Evolutionary conservation across 1,140 invertebrate genomes (phyloP), one percentile per base, ranked within the genome.

Genomic region (Latrodectus geometricus): DNA sequence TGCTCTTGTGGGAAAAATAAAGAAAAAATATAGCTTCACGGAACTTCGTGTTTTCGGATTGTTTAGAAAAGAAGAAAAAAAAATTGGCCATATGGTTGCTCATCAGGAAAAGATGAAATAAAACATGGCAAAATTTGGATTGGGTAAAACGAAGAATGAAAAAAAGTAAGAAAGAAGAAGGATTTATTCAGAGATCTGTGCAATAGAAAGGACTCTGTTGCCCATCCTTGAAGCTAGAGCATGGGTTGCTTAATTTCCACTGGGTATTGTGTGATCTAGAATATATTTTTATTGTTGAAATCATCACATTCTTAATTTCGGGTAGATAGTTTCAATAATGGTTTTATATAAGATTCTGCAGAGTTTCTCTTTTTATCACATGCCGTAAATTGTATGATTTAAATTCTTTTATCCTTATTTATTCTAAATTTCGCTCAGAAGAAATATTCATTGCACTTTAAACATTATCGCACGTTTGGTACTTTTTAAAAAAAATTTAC

Each of bases 121-220:
- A 79, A 68, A 56, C 65, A 79, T 48, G 66, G 61, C 49, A 20
- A 61, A 69, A 56, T 65, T 68, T 17, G 65, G 77, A 79, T 79
- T 50, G 23, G 61, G 61, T 61, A 48, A 68, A 79, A 79, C 21
- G 69, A 69, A 49, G 56, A 66, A 23, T 48, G n/a, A 69, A 15
- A 61, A 61, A 77, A 35, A 61, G 20, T n/a, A 77, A 14, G 35
- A 56, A 35, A 68, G 23, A 72, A 56, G 21, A 48, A 77, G 56
- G 75, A 72, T 81, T 81, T 81, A 81, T 81, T 81, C 79, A 81
- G 72, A 70, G 66, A 70, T 70, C 23, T 81, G 79, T 49, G 35
- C 35, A 77, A 56, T 56, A 48, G 48, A 12, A 49, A 50, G 20
- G 50, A 52, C 52, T 35, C 52, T 72, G 79, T 56, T 35, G 14